Evolutionary conservation across 2,113 vertebrate genomes (phyloP).

Genomic region (Halichoerus grypus): DNA sequence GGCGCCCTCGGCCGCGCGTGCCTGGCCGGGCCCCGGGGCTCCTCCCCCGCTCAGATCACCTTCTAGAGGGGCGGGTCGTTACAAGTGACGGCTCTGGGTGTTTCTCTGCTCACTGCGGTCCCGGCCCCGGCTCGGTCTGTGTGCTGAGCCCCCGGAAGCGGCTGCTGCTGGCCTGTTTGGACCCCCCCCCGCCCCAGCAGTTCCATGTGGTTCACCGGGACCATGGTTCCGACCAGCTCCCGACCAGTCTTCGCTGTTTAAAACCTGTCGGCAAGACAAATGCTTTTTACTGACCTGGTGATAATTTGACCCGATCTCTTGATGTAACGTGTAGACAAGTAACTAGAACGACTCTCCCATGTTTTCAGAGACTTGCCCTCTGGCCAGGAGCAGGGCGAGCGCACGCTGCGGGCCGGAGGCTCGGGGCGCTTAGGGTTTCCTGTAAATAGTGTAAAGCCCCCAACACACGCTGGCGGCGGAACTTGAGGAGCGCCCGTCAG

Average conservation of each 20-base stretch:
- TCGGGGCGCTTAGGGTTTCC: neutral
- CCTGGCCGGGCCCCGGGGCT: neutral
- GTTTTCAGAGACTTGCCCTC: neutral
- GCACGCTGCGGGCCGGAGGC: neutral
- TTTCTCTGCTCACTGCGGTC: neutral
- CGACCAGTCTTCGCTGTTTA: neutral
- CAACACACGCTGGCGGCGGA: fast-evolving
- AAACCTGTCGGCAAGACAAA: neutral
- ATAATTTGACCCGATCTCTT: neutral
- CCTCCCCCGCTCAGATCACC: neutral
- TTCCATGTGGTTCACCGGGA: fast-evolving
- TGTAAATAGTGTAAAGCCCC: neutral
- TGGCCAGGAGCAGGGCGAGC: neutral
- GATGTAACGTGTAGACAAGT: neutral
- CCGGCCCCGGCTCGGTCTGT: neutral
- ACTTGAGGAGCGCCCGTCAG: fast-evolving
- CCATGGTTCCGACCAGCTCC: neutral
- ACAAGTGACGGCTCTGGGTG: neutral
- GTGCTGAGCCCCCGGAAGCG: neutral
- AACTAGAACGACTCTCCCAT: neutral
- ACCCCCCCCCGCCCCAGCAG: neutral
- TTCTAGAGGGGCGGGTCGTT: neutral
- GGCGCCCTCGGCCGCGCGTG: no score
- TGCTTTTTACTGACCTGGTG: neutral
- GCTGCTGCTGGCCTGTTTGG: fast-evolving